Conservation (phyloP, 2,888 invertebrate species). For the Catocala sponsa region DNA sequence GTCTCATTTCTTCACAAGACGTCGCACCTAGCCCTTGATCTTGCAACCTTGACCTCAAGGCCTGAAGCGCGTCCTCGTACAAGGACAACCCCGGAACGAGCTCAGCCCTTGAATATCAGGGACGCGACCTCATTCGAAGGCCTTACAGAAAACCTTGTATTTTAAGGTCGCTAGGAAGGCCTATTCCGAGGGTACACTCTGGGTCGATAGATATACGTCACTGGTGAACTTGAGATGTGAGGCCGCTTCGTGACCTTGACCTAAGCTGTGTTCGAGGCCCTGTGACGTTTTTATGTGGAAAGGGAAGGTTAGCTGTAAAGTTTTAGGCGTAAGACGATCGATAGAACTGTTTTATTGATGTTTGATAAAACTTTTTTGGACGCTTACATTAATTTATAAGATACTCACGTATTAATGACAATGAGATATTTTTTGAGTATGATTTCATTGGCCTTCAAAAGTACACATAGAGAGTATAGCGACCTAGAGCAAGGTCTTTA, state of each 20-base stretch:
- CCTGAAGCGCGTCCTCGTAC: conserved; percentile 15
- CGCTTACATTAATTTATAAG: no score
- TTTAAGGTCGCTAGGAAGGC: conserved; percentile 25
- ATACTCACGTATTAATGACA: no score
- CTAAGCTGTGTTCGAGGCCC: conserved; percentile 7
- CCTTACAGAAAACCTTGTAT: conserved; percentile 23
- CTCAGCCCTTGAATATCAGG: conserved; percentile 31
- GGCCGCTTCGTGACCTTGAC: conserved; percentile 23
- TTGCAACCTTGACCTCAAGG: conserved; percentile 7
- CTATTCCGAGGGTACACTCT: conserved; percentile 18
- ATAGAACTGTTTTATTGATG: no score
- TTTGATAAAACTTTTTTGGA: no score
- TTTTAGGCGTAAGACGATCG: background rate
- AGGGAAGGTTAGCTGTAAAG: conserved; percentile 6
- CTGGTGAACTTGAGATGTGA: conserved; percentile 28
- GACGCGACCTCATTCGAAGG: conserved; percentile 49
- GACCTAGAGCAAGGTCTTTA: no score
- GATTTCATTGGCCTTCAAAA: no score
- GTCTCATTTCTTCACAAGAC: no score
- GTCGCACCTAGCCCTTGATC: background rate
- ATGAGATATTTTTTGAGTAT: no score
- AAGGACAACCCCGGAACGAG: conserved; percentile 36
- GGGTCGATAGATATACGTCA: conserved; percentile 37
- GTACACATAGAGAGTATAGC: no score
- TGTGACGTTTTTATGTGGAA: conserved; percentile 3